Evolutionary conservation across 2,888 invertebrate species (phyloP).

Genomic region (Hofmannophila pseudospretella): DNA sequence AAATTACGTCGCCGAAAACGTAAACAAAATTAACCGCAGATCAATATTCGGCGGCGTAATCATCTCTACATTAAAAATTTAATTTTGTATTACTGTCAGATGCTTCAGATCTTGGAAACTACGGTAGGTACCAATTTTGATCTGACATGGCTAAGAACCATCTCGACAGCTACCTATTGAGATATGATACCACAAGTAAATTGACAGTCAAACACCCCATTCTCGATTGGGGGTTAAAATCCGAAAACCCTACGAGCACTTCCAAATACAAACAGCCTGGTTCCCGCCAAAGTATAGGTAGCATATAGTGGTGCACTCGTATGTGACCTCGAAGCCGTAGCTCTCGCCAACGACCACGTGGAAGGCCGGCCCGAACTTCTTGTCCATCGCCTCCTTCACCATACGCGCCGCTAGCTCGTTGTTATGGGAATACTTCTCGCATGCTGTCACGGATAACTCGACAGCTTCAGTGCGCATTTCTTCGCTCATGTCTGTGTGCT

Average conservation of each 20-base stretch:
- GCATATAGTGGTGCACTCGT: conserved; percentile 91
- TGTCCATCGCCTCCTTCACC: conserved; percentile 97
- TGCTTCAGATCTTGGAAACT: too few relatives aligned
- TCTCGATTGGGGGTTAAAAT: too few relatives aligned
- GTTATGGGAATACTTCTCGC: conserved; percentile 92
- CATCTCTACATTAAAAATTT: too few relatives aligned
- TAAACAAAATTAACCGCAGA: too few relatives aligned
- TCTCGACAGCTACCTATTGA: too few relatives aligned
- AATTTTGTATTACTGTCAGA: too few relatives aligned
- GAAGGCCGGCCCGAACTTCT: conserved; percentile 96
- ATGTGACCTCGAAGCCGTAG: conserved; percentile 94
- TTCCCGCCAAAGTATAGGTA: conserved; percentile 96
- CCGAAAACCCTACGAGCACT: conserved; percentile 79
- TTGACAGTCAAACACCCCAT: too few relatives aligned
- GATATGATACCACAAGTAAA: too few relatives aligned
- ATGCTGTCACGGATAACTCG: conserved; percentile 94
- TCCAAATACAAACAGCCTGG: conserved; percentile 92
- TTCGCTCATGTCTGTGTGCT: conserved; percentile 96
- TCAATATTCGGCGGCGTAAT: too few relatives aligned
- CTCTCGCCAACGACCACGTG: conserved; percentile 98
- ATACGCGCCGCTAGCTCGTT: conserved; percentile 94
- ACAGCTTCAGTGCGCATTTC: conserved; percentile 94
- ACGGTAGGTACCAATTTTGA: too few relatives aligned
- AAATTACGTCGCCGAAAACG: too few relatives aligned
- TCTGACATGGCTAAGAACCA: too few relatives aligned